A percentile compares a stretch with the other conserved stretches of the same genome.
Evolutionary conservation across 2,888 invertebrate species (phyloP).

Genomic region (Orthonychiurus folsomi): DNA sequence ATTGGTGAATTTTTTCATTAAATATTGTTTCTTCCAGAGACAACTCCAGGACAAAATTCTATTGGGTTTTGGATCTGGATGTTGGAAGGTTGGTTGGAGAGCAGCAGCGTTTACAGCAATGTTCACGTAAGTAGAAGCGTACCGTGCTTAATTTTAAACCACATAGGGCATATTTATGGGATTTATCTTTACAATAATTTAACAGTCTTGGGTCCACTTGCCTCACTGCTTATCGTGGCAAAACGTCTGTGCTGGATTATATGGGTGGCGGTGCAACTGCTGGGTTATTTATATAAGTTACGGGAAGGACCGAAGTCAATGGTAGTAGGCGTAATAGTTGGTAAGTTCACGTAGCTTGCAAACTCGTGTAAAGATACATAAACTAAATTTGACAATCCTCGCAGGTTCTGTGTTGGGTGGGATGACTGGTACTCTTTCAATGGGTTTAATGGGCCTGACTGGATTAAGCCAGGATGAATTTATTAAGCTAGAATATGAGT

Average conservation of each 20-base stretch:
- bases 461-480: conserved; percentile 46
- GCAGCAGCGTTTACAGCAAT: conserved; percentile 57
- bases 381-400: no score
- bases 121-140: conserved; percentile 61
- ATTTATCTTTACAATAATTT: conserved; percentile 28
- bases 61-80: conserved; percentile 62
- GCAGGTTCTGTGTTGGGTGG: no score
- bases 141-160: no score
- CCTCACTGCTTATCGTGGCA: conserved; percentile 58
- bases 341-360: conserved; percentile 42
- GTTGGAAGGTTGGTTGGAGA: conserved; percentile 59
- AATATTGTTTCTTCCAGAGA: conserved; percentile 10
- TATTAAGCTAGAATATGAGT: not conserved
- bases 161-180: not conserved
- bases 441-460: conserved; percentile 51
- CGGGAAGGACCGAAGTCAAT: conserved; percentile 60
- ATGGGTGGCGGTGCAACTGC: conserved; percentile 56
- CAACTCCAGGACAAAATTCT: conserved; percentile 57
- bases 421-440: conserved; percentile 51
- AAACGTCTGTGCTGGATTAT: conserved; percentile 60
- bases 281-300: conserved; percentile 59
- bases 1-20: no score
- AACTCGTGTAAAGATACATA: conserved; percentile 54
- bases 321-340: conserved; percentile 58
- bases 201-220: conserved; percentile 56